phyloP scores from a whole-genome alignment of 2,113 vertebrate species.

The Istiophorus platypterus region DNA sequence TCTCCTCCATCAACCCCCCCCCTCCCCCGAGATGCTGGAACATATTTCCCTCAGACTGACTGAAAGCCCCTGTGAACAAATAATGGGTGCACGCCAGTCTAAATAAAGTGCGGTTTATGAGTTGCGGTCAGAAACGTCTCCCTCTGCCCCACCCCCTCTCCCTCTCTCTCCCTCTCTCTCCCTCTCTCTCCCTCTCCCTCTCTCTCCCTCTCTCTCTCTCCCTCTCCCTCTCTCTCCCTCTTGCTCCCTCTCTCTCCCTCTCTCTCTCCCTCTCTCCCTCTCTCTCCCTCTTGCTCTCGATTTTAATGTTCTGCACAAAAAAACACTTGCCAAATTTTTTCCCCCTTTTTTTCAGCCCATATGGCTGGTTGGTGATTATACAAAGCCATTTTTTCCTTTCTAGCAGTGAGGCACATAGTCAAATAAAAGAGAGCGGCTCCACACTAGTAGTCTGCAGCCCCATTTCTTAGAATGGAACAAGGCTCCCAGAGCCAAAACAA shows the following conservation, averaged over 20 bases:
- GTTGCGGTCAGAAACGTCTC: constrained; percentile 96
- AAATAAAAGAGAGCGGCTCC: constrained; percentile 88
- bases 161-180: constrained; percentile 75
- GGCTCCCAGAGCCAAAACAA: constrained; percentile 84
- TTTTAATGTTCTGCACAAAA: constrained; percentile 91
- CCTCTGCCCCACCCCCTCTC: constrained; percentile 85
- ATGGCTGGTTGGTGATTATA: constrained; percentile 89
- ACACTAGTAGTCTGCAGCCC: constrained; percentile 84
- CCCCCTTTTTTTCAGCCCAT: constrained; percentile 77
- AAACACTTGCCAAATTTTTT: constrained; percentile 89
- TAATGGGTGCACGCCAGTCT: constrained; percentile 93
- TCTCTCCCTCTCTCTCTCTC: constrained; percentile 88
- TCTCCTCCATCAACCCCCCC: constrained; percentile 74
- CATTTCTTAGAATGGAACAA: constrained; percentile 79
- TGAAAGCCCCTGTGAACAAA: constrained; percentile 98
- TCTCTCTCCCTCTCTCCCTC: constrained; percentile 82
- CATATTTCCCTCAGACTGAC: constrained; percentile 95
- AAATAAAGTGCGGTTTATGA: constrained; percentile 97
- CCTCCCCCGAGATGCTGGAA: constrained; percentile 90
- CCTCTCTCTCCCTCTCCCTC: constrained; percentile 85
- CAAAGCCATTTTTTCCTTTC: constrained; percentile 91
- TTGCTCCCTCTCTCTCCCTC: constrained; percentile 88
- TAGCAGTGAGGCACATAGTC: constrained; percentile 90
- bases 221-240: constrained; percentile 80
- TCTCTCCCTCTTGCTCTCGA: constrained; percentile 83